Evolutionary conservation across 1,140 invertebrate species (phyloP).

Genomic region (Wiebesia pumilae): DNA sequence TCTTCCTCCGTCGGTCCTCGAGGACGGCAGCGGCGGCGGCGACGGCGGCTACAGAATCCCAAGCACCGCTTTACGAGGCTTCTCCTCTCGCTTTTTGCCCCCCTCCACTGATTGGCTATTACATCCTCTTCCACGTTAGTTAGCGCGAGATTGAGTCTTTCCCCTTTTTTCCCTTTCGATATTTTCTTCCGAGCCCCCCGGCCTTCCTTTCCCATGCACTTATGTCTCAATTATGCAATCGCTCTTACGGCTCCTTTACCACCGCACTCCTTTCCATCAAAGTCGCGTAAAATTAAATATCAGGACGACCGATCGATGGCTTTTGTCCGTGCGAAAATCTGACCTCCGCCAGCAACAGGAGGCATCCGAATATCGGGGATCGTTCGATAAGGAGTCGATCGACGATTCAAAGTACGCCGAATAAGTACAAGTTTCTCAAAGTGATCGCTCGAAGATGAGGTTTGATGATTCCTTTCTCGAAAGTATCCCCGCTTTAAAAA

Average conservation of each 20-base stretch:
- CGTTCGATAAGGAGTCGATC: neutral
- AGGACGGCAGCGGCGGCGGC: neutral
- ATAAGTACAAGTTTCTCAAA: no score
- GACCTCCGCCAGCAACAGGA: neutral
- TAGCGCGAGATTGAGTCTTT: conserved; percentile 70
- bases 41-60: neutral
- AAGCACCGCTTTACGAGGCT: conserved; percentile 65
- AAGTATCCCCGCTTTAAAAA: no score
- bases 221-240: conserved; percentile 43
- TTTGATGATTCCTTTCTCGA: no score
- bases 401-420: no score
- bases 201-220: neutral
- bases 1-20: neutral
- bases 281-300: conserved; percentile 11
- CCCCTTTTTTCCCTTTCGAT: conserved; percentile 54
- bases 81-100: conserved; percentile 67
- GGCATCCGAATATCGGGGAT: no score
- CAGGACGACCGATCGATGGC: neutral
- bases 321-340: neutral
- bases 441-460: no score
- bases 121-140: conserved; percentile 66
- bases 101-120: conserved; percentile 73
- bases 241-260: neutral
- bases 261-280: neutral
- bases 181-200: conserved; percentile 22